Evolutionary conservation across 2,888 invertebrate genomes (phyloP), one percentile per base, ranked within the genome.

Genomic region (Aporophyla nigra): DNA sequence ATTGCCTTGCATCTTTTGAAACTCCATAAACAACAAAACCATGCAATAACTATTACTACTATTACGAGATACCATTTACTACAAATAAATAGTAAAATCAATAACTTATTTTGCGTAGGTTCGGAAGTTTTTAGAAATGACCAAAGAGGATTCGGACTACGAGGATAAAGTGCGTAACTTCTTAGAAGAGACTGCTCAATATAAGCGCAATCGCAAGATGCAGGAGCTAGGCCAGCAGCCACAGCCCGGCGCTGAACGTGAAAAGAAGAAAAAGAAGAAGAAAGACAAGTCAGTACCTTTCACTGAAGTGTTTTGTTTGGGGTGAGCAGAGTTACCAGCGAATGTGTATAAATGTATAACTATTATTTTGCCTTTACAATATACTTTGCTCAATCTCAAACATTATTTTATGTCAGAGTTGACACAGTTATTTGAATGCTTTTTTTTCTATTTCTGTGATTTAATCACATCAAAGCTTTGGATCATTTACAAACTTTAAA

Each of bases 81-180:
- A 14, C 2, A 14, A 66, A 66, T 14, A 27, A 27, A 65, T 21
- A 33, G 21, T n/a, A 67, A 67, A 16, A 54, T 16, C 4, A 67
- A n/a, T 19, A 58, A 7, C 12, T 33, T 16, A n/a, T n/a, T 58
- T 9, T n/a, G 16, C 10, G 6, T n/a, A 67, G 97, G 98, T 98
- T 5, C 97, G 97, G 21, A 97, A 97, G 88, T 98, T 98, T 93
- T 93, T 98, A 84, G 98, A 98, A 87, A 98, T 98, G 94, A 98
- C 98, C 5, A 98, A 98, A 92, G 98, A 98, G 86, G 98, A 98
- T 90, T 98, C 98, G 0, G 98, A 98, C 92, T 99, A 98, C 89
- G 98, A 98, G 93, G 98, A 98, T 80, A 98, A 98, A 96, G 98
- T 99, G 76, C 97, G 98, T n/a, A 98, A 98, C 93, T 98, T 98